Evolutionary conservation across 2,888 invertebrate genomes (phyloP).

Genomic region (Dinocampus coccinellae): DNA sequence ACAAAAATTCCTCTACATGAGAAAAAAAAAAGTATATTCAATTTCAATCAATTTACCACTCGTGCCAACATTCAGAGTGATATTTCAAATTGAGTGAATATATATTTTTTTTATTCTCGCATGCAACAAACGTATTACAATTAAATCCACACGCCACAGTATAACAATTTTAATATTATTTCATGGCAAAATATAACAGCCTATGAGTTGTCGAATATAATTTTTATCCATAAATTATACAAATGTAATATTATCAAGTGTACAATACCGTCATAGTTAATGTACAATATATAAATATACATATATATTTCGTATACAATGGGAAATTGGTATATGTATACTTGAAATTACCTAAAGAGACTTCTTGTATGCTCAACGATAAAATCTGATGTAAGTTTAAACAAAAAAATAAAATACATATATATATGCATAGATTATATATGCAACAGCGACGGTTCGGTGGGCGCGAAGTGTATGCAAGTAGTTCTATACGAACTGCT

Average conservation of each 20-base stretch:
- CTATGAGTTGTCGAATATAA: not conserved
- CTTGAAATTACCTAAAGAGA: not conserved
- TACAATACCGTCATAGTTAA: not conserved
- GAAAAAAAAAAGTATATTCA: not conserved
- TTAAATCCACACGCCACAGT: not conserved
- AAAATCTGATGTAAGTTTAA: not conserved
- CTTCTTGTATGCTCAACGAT: not conserved
- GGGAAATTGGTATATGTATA: not conserved
- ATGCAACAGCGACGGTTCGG: not conserved
- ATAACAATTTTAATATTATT: not conserved
- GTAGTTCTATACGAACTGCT: not conserved
- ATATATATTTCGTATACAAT: not conserved
- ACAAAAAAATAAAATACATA: not conserved
- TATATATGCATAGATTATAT: not conserved
- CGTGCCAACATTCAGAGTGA: not conserved
- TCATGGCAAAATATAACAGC: not conserved
- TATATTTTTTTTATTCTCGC: no score
- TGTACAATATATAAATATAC: not conserved
- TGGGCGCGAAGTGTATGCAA: conserved; percentile 10
- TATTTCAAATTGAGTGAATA: not conserved
- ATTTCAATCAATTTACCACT: not conserved
- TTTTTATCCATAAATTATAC: not conserved
- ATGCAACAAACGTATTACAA: not conserved
- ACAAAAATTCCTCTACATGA: not conserved
- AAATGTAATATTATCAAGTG: not conserved